Evolutionary conservation across 2,797 vertebrate species (phyloP), one percentile per base, ranked within the genome.

Genomic region (Coendou prehensilis): DNA sequence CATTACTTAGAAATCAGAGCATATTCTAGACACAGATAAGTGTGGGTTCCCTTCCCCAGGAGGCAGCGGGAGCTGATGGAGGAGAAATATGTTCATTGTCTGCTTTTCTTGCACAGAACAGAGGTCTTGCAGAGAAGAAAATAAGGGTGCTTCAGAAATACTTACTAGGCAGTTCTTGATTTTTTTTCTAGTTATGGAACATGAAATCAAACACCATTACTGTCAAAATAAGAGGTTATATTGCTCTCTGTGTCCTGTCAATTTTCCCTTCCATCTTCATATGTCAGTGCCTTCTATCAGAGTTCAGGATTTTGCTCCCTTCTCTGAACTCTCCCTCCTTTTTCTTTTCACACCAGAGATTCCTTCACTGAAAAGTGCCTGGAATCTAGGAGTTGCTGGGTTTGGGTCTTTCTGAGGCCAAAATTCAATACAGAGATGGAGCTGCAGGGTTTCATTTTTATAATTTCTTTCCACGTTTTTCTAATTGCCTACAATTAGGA

Each of bases 141-240:
- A 93, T 41, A 50, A 86, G 26, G 54, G n/a, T 82, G 69, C 75
- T 91, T 93, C 56, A 69, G 81, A 94, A 94, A 79, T 37, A 56
- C 50, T 96, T 64, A 64, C 47, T 59, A 87, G 91, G 82, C 52
- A 79, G 73, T 87, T 95, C 45, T 83, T 79, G 81, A 88, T 79
- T 91, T 96, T 93, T 79, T 92, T 93, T 75, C 13, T 78, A 56
- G 59, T 95, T 89, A 89, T 54, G 81, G 95, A 71, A 96, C 50
- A 56, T 63, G 88, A 91, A 94, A 85, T 89, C 59, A 82, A 80
- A 96, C 63, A 50, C 52, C 23, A 56, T 75, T 67, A 28, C 30
- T 90, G 37, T 97, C 92, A 83, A 86, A 96, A 86, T 92, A 90
- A 87, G 30, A 41, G 78, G 28, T 37, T 92, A 9, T 23, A 87